Conservation (phyloP, 2,113 vertebrate genomes). For the Saguinus imperator region DNA sequence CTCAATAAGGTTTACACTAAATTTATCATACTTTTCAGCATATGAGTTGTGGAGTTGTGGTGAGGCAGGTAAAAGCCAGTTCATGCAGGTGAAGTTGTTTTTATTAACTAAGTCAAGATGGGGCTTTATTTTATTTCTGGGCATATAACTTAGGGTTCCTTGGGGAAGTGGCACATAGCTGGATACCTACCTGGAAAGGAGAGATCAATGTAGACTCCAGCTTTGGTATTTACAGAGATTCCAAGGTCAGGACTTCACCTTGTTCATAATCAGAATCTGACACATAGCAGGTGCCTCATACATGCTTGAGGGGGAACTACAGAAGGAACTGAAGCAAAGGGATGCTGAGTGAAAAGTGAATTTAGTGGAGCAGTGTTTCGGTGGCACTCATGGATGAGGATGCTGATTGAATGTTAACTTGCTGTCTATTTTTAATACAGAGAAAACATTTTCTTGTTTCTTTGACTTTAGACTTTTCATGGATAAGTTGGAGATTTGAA, state of each 20-base stretch:
- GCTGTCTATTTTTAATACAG: constrained; percentile 16
- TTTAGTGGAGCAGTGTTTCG: background rate
- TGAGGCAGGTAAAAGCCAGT: background rate
- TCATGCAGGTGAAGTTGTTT: background rate
- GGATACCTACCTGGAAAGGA: constrained; percentile 1
- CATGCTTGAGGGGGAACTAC: background rate
- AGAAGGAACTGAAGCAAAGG: background rate
- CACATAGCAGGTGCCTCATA: background rate
- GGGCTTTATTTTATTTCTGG: constrained; percentile 18
- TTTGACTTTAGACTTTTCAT: constrained; percentile 22
- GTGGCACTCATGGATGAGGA: background rate
- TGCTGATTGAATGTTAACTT: background rate
- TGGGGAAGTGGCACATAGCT: background rate
- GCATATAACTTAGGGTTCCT: background rate
- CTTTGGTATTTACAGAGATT: background rate
- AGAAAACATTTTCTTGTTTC: constrained; percentile 19
- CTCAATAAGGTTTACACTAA: background rate
- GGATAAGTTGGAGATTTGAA: background rate
- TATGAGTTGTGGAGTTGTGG: background rate
- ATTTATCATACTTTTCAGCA: background rate
- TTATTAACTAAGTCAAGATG: background rate
- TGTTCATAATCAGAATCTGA: constrained; percentile 12
- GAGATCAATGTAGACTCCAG: background rate
- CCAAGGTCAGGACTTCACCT: background rate
- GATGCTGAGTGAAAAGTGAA: background rate